Evolutionary conservation across 1,140 invertebrate species (phyloP).

Genomic region (Mactra quadrangularis): DNA sequence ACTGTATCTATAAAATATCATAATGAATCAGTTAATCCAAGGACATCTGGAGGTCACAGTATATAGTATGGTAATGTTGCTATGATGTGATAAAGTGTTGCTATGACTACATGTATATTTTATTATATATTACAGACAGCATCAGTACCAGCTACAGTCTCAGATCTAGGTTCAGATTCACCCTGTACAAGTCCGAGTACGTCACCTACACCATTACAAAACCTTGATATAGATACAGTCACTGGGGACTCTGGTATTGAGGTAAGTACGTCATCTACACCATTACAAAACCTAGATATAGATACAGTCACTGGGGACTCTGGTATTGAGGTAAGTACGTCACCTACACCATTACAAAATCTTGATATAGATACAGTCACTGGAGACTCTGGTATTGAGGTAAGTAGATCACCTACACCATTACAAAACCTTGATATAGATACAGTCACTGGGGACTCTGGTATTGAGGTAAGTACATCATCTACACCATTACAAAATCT

Average conservation of each 20-base stretch:
- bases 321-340: slow-evolving; percentile 50
- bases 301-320: slow-evolving; percentile 41
- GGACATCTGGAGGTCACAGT: too few relatives aligned
- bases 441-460: slow-evolving; percentile 31
- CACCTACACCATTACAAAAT: slow-evolving; percentile 64
- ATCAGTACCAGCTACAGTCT: slow-evolving; percentile 48
- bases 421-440: slow-evolving; percentile 47
- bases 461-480: slow-evolving; percentile 58
- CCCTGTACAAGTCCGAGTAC: slow-evolving; percentile 76
- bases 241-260: slow-evolving; percentile 47
- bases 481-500: slow-evolving; percentile 60
- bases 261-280: slow-evolving; percentile 64
- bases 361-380: slow-evolving; percentile 39
- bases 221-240: slow-evolving; percentile 36
- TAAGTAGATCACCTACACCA: slow-evolving; percentile 66
- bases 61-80: too few relatives aligned
- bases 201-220: slow-evolving; percentile 66
- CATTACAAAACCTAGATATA: slow-evolving; percentile 49
- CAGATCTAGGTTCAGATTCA: slow-evolving; percentile 67
- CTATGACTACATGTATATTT: too few relatives aligned
- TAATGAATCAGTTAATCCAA: too few relatives aligned
- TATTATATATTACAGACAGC: slow-evolving; percentile 43
- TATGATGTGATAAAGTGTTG: too few relatives aligned
- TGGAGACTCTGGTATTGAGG: slow-evolving; percentile 46
- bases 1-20: too few relatives aligned